Evolutionary conservation across 2,888 invertebrate species (phyloP).

Genomic region (Candidula unifasciata): DNA sequence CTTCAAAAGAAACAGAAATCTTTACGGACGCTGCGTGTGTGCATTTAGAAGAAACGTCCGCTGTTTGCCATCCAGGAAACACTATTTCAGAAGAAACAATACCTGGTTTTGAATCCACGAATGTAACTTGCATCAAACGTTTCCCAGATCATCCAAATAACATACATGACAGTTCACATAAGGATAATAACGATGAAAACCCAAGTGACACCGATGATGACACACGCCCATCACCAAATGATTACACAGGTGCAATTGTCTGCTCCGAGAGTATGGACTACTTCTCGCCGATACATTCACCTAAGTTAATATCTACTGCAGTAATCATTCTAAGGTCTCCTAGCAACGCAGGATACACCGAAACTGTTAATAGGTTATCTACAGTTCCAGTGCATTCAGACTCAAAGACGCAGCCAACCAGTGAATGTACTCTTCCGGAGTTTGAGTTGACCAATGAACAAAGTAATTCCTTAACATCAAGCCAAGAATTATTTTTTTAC

Average conservation of each 20-base stretch:
- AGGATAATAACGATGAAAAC: neutral
- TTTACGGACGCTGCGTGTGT: too few species aligned
- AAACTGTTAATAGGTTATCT: neutral
- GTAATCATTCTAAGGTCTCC: slow-evolving; percentile 36
- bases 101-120: neutral
- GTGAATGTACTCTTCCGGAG: neutral
- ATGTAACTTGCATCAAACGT: neutral
- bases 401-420: too few species aligned
- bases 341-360: neutral
- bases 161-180: neutral
- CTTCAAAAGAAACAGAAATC: too few species aligned
- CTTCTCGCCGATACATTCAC: neutral
- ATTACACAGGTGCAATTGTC: neutral
- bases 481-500: too few species aligned
- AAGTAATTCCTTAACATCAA: too few species aligned
- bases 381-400: too few species aligned
- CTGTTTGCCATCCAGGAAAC: too few species aligned
- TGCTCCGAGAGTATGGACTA: neutral
- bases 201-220: neutral
- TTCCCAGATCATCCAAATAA: neutral
- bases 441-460: neutral
- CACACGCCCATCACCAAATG: neutral
- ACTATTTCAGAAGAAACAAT: too few species aligned
- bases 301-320: slow-evolving; percentile 44
- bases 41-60: too few species aligned